These are phyloP conservation scores for Anser cygnoides DNA, from an alignment of 2,113 vertebrate genomes.

Conservation along the genomic window DNA sequence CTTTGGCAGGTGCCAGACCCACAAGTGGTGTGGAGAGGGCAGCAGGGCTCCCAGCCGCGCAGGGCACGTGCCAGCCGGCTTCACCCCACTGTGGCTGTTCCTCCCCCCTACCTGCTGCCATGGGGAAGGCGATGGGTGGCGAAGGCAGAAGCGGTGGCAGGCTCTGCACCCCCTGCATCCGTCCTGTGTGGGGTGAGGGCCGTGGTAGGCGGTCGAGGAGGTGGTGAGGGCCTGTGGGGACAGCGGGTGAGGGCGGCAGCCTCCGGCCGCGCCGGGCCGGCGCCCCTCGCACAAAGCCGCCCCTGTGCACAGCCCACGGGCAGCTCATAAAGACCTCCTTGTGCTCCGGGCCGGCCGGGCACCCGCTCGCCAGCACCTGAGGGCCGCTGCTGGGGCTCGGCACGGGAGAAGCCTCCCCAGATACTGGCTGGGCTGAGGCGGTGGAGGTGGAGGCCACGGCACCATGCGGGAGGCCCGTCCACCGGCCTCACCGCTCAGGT, in stretches of 20 bases:
- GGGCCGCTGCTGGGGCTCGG: rapidly evolving
- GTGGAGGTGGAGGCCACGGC: too few species aligned
- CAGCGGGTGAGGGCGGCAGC: neutral
- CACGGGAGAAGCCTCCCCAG: neutral
- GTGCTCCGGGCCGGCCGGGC: neutral
- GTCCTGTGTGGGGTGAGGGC: neutral
- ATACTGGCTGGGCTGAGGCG: neutral
- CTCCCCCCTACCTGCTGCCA: neutral
- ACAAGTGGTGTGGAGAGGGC: neutral
- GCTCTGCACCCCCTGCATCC: neutral
- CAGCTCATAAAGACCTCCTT: slow-evolving; percentile 32
- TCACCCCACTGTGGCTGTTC: neutral
- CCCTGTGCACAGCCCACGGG: neutral
- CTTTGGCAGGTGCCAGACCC: neutral
- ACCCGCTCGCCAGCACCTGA: neutral
- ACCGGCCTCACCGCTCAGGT: neutral
- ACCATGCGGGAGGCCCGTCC: neutral
- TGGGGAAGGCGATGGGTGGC: neutral
- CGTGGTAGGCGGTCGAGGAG: neutral
- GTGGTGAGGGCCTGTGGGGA: slow-evolving; percentile 14
- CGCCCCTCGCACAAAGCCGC: neutral
- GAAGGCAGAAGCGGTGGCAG: neutral
- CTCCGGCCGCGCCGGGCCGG: rapidly evolving
- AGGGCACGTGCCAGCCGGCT: neutral
- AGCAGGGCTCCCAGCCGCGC: neutral